Evolutionary conservation across 2,797 vertebrate genomes (phyloP).

Genomic region (Erethizon dorsatum): DNA sequence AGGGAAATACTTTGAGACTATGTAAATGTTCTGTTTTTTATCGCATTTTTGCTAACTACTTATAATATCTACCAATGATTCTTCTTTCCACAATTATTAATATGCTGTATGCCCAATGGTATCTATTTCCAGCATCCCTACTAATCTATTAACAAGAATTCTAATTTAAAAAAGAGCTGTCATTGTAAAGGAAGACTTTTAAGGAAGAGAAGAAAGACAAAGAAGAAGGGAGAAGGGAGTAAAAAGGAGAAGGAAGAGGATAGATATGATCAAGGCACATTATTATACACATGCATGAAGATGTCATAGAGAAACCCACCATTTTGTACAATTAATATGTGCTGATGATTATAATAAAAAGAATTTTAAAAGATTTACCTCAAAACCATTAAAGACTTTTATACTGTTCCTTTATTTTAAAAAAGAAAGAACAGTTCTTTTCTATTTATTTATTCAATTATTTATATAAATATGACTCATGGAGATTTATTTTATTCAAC

Average conservation of each 20-base stretch:
- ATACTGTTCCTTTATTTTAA: not conserved
- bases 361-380: not conserved
- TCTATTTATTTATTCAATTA: constrained; percentile 34
- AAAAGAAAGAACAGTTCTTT: constrained; percentile 3
- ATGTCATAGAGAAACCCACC: not conserved
- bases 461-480: not conserved
- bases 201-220: not conserved
- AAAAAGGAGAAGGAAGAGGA: not conserved
- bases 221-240: not conserved
- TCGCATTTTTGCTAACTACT: not conserved
- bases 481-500: constrained; percentile 13
- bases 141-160: constrained; percentile 51
- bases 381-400: not conserved
- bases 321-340: not conserved
- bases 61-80: constrained; percentile 58
- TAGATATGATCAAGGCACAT: not conserved
- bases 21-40: constrained; percentile 36
- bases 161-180: constrained; percentile 15
- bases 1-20: not conserved
- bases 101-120: not conserved
- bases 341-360: not conserved
- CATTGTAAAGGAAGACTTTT: not conserved
- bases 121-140: constrained; percentile 10
- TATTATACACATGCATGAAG: not conserved
- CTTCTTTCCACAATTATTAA: not conserved